Evolutionary conservation across 2,888 invertebrate species (phyloP), one percentile per base, ranked within the genome.

Genomic region (Archaeoteleia sp.): DNA sequence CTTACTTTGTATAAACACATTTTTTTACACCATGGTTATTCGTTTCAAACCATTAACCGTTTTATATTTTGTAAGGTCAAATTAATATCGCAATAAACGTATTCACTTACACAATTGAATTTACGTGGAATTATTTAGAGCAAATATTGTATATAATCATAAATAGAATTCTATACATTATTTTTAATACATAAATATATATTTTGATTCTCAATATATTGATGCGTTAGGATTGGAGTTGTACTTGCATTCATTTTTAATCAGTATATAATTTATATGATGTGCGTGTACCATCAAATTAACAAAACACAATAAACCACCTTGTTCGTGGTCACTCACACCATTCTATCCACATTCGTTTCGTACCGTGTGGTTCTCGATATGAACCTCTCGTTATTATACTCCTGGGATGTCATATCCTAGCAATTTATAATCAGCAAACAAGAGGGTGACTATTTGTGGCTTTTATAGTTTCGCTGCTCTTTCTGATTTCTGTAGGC

Each of bases 11-110:
- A 30, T 45, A 30, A 45, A 61, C 37, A 14, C 30, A 35, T 30
- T 45, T 53, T 49, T 58, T 40, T 40, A 34, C 34, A 13, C 15
- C 15, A n/a, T n/a, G 39, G 43, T 51, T 60, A 60, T 60, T 51
- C 43, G 51, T 51, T 60, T 51, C 30, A 43, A 60, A 49, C 43
- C 49, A 30, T n/a, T n/a, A n/a, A n/a, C n/a, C n/a, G n/a, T n/a
- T n/a, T n/a, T n/a, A n/a, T n/a, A n/a, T n/a, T n/a, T n/a, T n/a
- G n/a, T n/a, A n/a, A n/a, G n/a, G n/a, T n/a, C n/a, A n/a, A n/a
- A n/a, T n/a, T n/a, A n/a, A n/a, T n/a, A n/a, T n/a, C n/a, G n/a
- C n/a, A n/a, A n/a, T n/a, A n/a, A n/a, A n/a, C n/a, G n/a, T n/a
- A n/a, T n/a, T 20, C 49, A 43, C 49, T 27, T 43, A 23, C 23